Base-by-base conservation (phyloP, 2,113 vertebrate species). In the Nerophis lumbriciformis region DNA sequence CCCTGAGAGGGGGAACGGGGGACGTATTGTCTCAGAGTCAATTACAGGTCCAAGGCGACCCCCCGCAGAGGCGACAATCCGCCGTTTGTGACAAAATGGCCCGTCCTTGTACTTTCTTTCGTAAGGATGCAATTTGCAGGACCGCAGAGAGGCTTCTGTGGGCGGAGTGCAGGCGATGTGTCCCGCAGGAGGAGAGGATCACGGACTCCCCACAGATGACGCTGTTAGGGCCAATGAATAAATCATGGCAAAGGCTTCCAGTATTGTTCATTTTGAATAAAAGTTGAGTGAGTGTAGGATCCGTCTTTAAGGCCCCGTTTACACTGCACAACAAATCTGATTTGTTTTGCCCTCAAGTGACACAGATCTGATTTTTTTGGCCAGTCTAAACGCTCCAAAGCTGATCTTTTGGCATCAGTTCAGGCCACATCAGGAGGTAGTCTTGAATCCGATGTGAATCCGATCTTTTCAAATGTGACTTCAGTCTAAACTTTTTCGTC, bases 201-300 rank as follows among this genome's bases (percentile, higher is more conserved):
- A 82, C 77, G 78, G 77, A 76, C 55, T 82, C 79, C 78, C 82
- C 5, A 5, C 53, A 77, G 82, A 83, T 37, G 52, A 74, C 57
- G 64, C 69, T 76, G 84, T 83, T 79, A 73, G 69, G 76, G 68
- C 48, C 59, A 50, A 83, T 86, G 68, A 85, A 87, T 89, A 82
- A 87, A 81, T 85, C 59, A 88, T 82, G 74, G 85, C 79, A 84
- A 77, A 69, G 75, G 50, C 52, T 57, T 15, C 56, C 67, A n/a
- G 68, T 68, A 57, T 65, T 72, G 53, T 47, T 64, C 62, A 59
- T 68, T 70, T 79, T 63, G 85, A 78, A 73, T 65, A 72, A 73
- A 68, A 79, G 79, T 75, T 82, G 59, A 83, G 72, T 73, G 68
- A 68, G 69, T 54, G 61, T 35, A 19, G 16, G 55, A 68, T 54